Base-by-base conservation (phyloP, 2,797 vertebrate genomes). In the Eulemur rubriventer region DNA sequence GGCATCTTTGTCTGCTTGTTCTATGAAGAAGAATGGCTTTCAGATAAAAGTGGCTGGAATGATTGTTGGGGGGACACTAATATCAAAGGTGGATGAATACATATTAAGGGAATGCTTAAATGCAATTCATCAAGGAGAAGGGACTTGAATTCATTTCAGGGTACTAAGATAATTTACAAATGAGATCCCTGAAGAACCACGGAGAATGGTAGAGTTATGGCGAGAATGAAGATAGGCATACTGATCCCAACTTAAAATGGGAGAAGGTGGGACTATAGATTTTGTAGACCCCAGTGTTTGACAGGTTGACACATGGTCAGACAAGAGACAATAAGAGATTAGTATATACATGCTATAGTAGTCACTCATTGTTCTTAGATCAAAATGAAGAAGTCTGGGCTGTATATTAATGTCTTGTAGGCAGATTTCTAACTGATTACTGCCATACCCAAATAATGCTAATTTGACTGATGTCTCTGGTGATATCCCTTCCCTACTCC, bases 1-100 rank as follows among this genome's bases (percentile, higher is more conserved):
- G 67, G 48, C 46, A 88, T 13, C 72, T 73, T 63, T 70, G 26
- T 61, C 38, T 65, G 0, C 28, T 82, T 83, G n/a, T 91, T 75
- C 61, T 89, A 7, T 88, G 57, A 72, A 38, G 38, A 55, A 95
- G 52, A 95, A 69, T 86, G 48, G n/a, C 48, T 86, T 96, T 78
- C 24, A 72, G 16, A 57, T 18, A 69, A 26, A 93, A 89, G 63
- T 78, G 35, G 38, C 69, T 89, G 57, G 57, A 69, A 50, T 55
- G 57, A 69, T 73, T 94, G 12, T 48, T 79, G 28, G 6, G 81
- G 18, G 16, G 18, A 22, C 33, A 55, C 41, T 78, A 35, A 88
- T 87, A 26, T 88, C 14, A 70, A n/a, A 78, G 50, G 14, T 61
- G 7, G 41, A 46, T 90, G n/a, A 86, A 87, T 48, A 67, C 33